Evolutionary conservation across 1,140 invertebrate genomes (phyloP), one percentile per base, ranked within the genome.

Genomic region (Dendroctonus valens): DNA sequence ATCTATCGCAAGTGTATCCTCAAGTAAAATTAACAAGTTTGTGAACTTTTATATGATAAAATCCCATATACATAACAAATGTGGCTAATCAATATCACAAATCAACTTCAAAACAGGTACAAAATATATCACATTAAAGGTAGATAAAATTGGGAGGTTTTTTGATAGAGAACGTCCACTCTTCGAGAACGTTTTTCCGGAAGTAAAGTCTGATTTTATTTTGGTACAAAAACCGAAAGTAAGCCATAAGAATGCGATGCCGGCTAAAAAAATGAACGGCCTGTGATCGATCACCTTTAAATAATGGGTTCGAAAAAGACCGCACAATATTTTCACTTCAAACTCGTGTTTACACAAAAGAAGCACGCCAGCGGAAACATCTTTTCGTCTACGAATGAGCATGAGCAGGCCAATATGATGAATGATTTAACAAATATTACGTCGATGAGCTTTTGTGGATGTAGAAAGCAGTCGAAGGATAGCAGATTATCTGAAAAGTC

Each of bases 231-330:
- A 51, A 51, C 14, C 2, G 14, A n/a, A 51, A 51, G 2, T n/a
- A 51, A 12, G 14, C 26, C 3, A 26, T 26, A 51, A 9, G 9
- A 15, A 51, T 5, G 9, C 14, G 14, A 51, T 51, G 2, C 11
- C 14, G 7, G 49, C 8, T 12, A 46, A 46, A 46, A 46, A 9
- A 12, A 46, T 46, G 14, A 15, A 8, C 42, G 8, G 12, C 14
- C 14, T 51, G 49, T 51, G 49, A 51, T 51, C 49, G 15, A 51
- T 51, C 49, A 51, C 15, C 14, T 51, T 51, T 15, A 51, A 51
- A 51, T 12, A 15, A 51, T 51, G 49, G 2, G 49, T 12, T 51
- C 42, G n/a, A 46, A 46, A 46, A 46, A 46, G 8, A 12, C n/a
- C 8, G n/a, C 42, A 51, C 14, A 51, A 51, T 51, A 51, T 51